Evolutionary conservation across 2,888 invertebrate genomes (phyloP), one percentile per base, ranked within the genome.

Genomic region (Drosophila ochracea): DNA sequence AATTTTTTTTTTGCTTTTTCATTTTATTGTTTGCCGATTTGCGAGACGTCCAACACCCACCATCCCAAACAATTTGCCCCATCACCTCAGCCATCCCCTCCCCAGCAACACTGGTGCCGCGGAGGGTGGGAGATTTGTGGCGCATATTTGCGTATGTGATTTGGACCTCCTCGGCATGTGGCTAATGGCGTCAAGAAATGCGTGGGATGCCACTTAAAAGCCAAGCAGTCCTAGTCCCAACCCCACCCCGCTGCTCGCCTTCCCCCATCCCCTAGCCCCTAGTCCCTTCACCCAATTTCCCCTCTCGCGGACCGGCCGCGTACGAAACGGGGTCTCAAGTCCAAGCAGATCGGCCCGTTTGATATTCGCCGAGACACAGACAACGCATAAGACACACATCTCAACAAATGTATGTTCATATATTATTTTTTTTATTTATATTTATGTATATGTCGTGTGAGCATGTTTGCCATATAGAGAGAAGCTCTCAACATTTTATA

Each of bases 101-200:
- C 7, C 39, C 19, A 3, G 0, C 21, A 4, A 5, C 43, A 11
- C 10, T 41, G 10, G 41, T n/a, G n/a, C 13, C 35, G 5, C 35
- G 25, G 53, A 21, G 1, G 30, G 31, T 10, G 19, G 13, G 28
- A 9, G 31, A n/a, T n/a, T 1, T 10, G 33, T 21, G 35, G 30
- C 50, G 65, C 68, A 86, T 82, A 86, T 84, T 84, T 84, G 83
- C 84, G 77, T 86, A 81, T 84, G 79, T 81, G 84, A 84, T 84
- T 84, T 84, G 76, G 68, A 61, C 69, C 64, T 43, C 30, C 43
- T 74, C 74, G 80, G 76, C 82, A 82, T 82, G 82, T 74, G 80
- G 78, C 78, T 85, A 84, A 84, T 85, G 85, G 86, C 85, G 82
- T 80, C 83, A 80, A 82, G 78, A 73, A 84, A 85, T 83, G 85